phyloP scores from a whole-genome alignment of 2,113 vertebrate species.

The Prinia subflava region DNA sequence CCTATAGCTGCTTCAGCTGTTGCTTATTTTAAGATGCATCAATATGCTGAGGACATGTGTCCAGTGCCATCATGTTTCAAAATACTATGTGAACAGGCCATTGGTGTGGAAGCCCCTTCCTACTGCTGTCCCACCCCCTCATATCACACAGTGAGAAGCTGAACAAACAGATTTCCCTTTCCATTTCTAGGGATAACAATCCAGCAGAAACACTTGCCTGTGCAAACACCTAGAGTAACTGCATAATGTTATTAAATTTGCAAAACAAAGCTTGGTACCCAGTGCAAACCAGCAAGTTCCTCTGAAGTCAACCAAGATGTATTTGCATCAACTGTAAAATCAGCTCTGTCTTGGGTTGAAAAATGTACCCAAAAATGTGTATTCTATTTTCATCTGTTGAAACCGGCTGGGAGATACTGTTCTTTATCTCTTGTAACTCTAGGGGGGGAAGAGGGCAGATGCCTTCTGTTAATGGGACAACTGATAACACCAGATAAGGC shows the following conservation, averaged over 20 bases:
- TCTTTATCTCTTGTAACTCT: too few relatives aligned
- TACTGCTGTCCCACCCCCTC: not conserved
- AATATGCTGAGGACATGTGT: not conserved
- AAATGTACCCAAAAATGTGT: too few relatives aligned
- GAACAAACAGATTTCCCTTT: not conserved
- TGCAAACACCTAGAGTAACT: not conserved
- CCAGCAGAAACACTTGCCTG: not conserved
- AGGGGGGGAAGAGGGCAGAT: too few relatives aligned
- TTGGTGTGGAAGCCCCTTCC: not conserved
- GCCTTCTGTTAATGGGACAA: too few relatives aligned
- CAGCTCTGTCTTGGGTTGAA: not conserved
- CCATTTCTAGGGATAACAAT: not conserved
- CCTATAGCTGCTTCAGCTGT: not conserved
- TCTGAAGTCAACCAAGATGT: not conserved
- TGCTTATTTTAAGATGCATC: not conserved
- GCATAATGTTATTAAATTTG: not conserved
- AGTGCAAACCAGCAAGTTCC: not conserved
- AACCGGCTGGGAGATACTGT: too few relatives aligned
- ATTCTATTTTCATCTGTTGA: too few relatives aligned
- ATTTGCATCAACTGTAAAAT: not conserved
- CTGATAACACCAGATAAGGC: too few relatives aligned
- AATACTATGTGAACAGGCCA: not conserved
- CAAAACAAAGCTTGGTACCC: not conserved
- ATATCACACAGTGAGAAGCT: not conserved
- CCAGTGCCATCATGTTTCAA: not conserved